Evolutionary conservation across 2,113 vertebrate species (phyloP), one percentile per base, ranked within the genome.

Genomic region (Ceyx cyanopectus): DNA sequence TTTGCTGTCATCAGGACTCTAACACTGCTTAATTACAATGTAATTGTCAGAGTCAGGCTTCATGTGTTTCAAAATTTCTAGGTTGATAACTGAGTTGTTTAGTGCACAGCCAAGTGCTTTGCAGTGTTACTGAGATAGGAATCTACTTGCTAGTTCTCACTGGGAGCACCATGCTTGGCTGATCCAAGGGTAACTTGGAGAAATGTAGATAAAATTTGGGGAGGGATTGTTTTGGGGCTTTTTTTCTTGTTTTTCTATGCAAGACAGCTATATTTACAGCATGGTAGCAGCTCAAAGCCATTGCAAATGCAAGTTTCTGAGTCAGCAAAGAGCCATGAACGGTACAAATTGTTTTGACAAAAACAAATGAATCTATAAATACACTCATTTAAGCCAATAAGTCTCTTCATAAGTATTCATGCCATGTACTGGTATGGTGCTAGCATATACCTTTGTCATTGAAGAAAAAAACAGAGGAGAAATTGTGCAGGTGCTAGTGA

Each of bases 281-380:
- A 11, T 24, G 27, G 32, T 24, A 68, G 61, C 22, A 22, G 10
- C 11, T 65, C 54, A 83, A 83, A 56, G 32, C 18, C 46, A 27
- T 43, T 91, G 43, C 12, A 76, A 81, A 79, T 69, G 22, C 50
- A 68, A 63, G 27, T 41, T 80, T 58, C 72, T 60, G 72, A 95
- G 85, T 78, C 56, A 91, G 90, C 69, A 69, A 63, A 76, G 67
- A 57, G 22, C 50, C 40, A 87, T 43, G 57, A 89, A 73, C 1
- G 5, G 14, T 77, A 48, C 78, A 73, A 66, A 81, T 76, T 66
- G 26, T 45, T 86, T 88, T 27, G 61, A 88, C 69, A 87, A 73
- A 82, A 93, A 23, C 61, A 94, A 87, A 92, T 77, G 10, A 43
- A 75, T 75, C 57, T 57, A 16, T 84, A 81, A 89, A 89, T 73